phyloP scores from a whole-genome alignment of 1,140 invertebrate genomes.

The Drosophila murphyi region DNA sequence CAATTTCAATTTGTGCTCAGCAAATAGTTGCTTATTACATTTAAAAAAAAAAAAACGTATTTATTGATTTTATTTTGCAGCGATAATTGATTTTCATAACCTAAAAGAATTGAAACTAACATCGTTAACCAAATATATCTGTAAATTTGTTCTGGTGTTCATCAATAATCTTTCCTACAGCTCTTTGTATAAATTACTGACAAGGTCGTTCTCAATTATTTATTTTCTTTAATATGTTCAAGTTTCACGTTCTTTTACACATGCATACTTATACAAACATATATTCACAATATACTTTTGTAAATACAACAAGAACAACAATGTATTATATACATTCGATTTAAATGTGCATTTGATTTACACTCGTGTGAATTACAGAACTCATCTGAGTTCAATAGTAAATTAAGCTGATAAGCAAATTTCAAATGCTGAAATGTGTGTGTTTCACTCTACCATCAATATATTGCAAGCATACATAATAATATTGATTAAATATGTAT shows the following conservation, averaged over 20 bases:
- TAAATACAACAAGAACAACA: too few relatives aligned
- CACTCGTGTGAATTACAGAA: background rate
- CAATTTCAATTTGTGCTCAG: slow-evolving; percentile 10
- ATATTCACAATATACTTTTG: too few relatives aligned
- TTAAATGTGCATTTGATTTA: slow-evolving; percentile 12
- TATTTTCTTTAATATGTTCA: slow-evolving; percentile 12
- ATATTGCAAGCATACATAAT: too few relatives aligned
- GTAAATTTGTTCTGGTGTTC: background rate
- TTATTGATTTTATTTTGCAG: too few relatives aligned
- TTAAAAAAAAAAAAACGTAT: too few relatives aligned
- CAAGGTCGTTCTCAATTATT: slow-evolving; percentile 58
- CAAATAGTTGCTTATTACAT: background rate
- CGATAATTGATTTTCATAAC: too few relatives aligned
- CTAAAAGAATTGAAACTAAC: slow-evolving; percentile 5
- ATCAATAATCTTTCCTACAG: background rate
- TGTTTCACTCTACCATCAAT: too few relatives aligned
- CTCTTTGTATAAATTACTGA: slow-evolving; percentile 41
- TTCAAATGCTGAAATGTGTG: background rate
- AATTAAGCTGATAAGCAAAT: slow-evolving; percentile 11
- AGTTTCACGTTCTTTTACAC: too few relatives aligned
- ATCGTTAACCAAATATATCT: background rate
- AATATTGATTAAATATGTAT: too few relatives aligned
- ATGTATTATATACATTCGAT: background rate
- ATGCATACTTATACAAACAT: too few relatives aligned
- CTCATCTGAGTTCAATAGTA: background rate